Conservation (phyloP, 2,797 vertebrate genomes). For the Lagorchestes hirsutus region DNA sequence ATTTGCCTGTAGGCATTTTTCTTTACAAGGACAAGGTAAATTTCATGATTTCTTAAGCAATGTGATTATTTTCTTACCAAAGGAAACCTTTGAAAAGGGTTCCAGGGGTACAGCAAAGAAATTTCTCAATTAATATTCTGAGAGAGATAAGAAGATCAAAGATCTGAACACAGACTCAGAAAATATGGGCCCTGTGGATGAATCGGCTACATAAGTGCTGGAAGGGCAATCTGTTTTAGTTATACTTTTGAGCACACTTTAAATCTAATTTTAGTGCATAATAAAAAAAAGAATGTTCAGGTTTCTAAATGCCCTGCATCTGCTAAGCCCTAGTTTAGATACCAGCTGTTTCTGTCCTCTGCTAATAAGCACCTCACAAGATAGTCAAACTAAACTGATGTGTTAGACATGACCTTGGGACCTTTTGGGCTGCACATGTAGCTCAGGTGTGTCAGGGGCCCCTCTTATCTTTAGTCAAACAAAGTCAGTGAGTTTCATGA, state of each 20-base stretch:
- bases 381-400: conserved; percentile 42
- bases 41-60: conserved; percentile 62
- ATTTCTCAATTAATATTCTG: conserved; percentile 75
- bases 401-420: conserved; percentile 74
- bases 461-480: conserved; percentile 60
- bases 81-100: conserved; percentile 66
- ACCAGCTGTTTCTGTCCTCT: conserved; percentile 79
- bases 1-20: conserved; percentile 9
- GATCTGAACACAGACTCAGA: conserved; percentile 66
- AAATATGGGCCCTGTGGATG: conserved; percentile 58
- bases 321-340: conserved; percentile 69
- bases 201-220: conserved; percentile 60
- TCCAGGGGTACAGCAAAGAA: conserved; percentile 60
- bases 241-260: conserved; percentile 79
- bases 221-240: conserved; percentile 79
- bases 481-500: conserved; percentile 3
- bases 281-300: conserved; percentile 74
- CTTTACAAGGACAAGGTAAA: conserved; percentile 57
- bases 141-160: conserved; percentile 70
- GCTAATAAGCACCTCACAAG: conserved; percentile 75
- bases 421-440: conserved; percentile 30
- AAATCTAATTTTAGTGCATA: conserved; percentile 81
- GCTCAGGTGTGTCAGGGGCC: not conserved
- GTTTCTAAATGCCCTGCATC: conserved; percentile 74
- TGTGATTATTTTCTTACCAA: conserved; percentile 51